A percentile compares a stretch with the other conserved stretches of the same genome.
Evolutionary conservation across 2,888 invertebrate species (phyloP).

Genomic region (Endomychus coccineus): DNA sequence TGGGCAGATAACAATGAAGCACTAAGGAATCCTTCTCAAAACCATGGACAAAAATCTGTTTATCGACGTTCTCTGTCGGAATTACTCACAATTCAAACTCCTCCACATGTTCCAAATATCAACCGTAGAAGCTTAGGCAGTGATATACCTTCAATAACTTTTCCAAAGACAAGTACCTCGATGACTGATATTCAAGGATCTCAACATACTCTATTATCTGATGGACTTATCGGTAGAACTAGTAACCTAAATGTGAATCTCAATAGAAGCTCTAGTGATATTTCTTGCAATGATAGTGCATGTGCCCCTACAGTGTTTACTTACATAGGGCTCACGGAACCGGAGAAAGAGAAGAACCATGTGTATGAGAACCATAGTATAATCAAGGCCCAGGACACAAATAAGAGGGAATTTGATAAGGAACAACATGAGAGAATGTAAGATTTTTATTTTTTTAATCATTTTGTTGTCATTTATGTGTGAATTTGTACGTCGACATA

Average conservation of each 20-base stretch:
- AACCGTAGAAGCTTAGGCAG: constrained; percentile 41
- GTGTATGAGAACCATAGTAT: constrained; percentile 41
- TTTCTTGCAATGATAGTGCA: constrained; percentile 25
- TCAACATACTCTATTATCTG: constrained; percentile 16
- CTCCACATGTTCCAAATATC: constrained; percentile 31
- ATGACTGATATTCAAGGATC: constrained; percentile 40
- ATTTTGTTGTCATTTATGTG: no score
- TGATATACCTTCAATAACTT: constrained; percentile 31
- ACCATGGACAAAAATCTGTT: constrained; percentile 37
- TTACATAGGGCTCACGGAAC: constrained; percentile 42
- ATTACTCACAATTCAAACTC: constrained; percentile 38
- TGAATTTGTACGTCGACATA: no score
- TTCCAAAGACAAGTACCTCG: constrained; percentile 41
- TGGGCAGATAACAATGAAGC: constrained; percentile 43
- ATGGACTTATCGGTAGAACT: constrained; percentile 21
- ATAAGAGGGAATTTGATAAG: constrained; percentile 31
- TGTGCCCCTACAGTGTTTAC: constrained; percentile 33
- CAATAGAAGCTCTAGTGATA: constrained; percentile 37
- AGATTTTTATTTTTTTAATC: no score
- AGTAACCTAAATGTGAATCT: constrained; percentile 27
- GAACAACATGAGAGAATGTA: constrained; percentile 39
- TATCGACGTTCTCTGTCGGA: constrained; percentile 47
- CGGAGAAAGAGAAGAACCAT: constrained; percentile 34
- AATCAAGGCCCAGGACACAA: constrained; percentile 33
- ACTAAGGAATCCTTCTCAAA: constrained; percentile 31